A percentile compares a stretch with the other conserved stretches of the same genome.
Evolutionary conservation across 2,113 vertebrate species (phyloP).

Genomic region (Gasterosteus nipponicus): DNA sequence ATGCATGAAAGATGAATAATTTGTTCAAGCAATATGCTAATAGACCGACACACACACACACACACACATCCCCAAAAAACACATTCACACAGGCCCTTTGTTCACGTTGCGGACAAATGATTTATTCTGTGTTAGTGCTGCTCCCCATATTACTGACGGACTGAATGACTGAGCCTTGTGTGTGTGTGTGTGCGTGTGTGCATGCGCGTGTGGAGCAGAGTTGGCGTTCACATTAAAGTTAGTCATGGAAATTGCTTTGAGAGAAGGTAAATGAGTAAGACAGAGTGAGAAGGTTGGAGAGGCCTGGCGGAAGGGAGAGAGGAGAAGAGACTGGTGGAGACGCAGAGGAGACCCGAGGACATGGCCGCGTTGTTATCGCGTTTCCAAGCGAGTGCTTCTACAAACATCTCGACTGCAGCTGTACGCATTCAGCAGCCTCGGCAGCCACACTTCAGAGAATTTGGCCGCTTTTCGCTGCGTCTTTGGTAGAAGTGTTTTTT

Average conservation of each 20-base stretch:
- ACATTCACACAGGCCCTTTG: constrained; percentile 72
- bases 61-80: constrained; percentile 35
- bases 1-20: constrained; percentile 49
- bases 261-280: constrained; percentile 47
- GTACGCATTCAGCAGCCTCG: constrained; percentile 14
- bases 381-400: constrained; percentile 42
- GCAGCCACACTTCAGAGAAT: neutral
- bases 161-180: constrained; percentile 48
- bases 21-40: constrained; percentile 59
- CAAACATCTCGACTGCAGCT: constrained; percentile 30
- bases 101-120: constrained; percentile 71
- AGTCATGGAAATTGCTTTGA: constrained; percentile 56
- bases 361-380: constrained; percentile 25
- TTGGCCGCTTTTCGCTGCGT: no score
- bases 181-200: constrained; percentile 31
- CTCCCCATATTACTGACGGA: constrained; percentile 69
- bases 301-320: constrained; percentile 6
- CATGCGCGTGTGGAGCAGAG: constrained; percentile 23
- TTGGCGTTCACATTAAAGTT: constrained; percentile 61
- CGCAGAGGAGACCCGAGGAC: neutral
- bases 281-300: constrained; percentile 27
- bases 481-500: neutral
- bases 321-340: neutral
- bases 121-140: constrained; percentile 73
- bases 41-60: constrained; percentile 28